A percentile compares a stretch with the other conserved stretches of the same genome.
Conservation (phyloP, 2,113 vertebrate genomes). For the Silurus meridionalis region DNA sequence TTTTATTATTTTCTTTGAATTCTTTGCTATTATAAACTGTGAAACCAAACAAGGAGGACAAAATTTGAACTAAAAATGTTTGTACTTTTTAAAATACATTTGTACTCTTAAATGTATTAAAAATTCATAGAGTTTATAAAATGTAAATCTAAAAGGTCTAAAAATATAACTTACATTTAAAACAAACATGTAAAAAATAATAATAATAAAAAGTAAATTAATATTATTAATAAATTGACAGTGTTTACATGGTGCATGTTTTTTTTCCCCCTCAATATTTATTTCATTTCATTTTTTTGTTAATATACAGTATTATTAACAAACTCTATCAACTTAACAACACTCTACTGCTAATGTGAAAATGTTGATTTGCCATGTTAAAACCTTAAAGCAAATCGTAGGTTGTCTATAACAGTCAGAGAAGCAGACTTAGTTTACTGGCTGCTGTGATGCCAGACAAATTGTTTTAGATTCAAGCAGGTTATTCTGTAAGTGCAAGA, state of each 20-base stretch:
- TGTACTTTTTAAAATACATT: neutral
- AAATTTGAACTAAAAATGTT: neutral
- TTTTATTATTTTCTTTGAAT: neutral
- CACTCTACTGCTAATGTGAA: neutral
- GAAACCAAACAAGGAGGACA: slow-evolving; percentile 23
- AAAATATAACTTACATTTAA: neutral
- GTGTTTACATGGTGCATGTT: neutral
- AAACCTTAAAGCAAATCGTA: neutral
- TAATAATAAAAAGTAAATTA: too few relatives aligned
- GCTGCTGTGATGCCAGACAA: neutral
- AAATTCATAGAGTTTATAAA: neutral
- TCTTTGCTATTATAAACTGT: neutral
- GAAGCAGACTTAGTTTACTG: neutral
- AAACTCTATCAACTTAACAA: too few relatives aligned
- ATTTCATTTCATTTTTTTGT: too few relatives aligned
- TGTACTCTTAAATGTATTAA: neutral
- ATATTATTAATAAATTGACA: slow-evolving; percentile 12
- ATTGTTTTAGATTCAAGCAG: neutral
- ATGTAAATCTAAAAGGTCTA: neutral
- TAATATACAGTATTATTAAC: too few relatives aligned
- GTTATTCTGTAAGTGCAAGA: neutral
- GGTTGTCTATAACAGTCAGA: neutral
- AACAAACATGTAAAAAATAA: neutral
- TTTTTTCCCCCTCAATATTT: neutral
- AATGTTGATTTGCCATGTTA: neutral